Evolutionary conservation across 2,888 invertebrate species (phyloP).

Genomic region (Melieria crassipennis): DNA sequence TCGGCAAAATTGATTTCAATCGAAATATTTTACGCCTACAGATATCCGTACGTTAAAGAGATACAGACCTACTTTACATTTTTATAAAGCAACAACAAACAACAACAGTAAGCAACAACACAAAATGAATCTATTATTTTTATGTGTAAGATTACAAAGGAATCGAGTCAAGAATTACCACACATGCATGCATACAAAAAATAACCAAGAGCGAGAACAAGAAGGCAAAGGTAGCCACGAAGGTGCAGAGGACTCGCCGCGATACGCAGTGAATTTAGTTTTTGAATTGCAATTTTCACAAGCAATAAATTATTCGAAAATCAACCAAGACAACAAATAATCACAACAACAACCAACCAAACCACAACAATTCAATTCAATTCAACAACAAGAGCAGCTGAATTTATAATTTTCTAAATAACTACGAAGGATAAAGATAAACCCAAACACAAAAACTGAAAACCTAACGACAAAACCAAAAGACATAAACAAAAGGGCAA

Average conservation of each 20-base stretch:
- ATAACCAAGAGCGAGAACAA: slow-evolving; percentile 30
- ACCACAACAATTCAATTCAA: slow-evolving; percentile 10
- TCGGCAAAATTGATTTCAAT: slow-evolving; percentile 20
- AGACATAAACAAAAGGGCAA: slow-evolving; percentile 3
- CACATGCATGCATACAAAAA: slow-evolving; percentile 41
- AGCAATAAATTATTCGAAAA: slow-evolving; percentile 21
- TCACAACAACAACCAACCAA: slow-evolving; percentile 27
- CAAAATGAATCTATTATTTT: slow-evolving; percentile 42
- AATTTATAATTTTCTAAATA: slow-evolving; percentile 33
- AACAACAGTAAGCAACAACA: slow-evolving; percentile 3
- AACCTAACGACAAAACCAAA: slow-evolving; percentile 21
- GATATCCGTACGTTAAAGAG: slow-evolving; percentile 30
- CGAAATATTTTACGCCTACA: slow-evolving; percentile 32
- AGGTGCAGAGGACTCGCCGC: background rate
- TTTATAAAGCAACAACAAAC: slow-evolving; percentile 25
- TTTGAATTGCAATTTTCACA: slow-evolving; percentile 33
- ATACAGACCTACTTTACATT: slow-evolving; percentile 33
- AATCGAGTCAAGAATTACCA: slow-evolving; percentile 57
- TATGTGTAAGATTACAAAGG: slow-evolving; percentile 64
- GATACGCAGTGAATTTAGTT: slow-evolving; percentile 26
- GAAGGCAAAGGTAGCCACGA: background rate
- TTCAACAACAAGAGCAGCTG: slow-evolving; percentile 31
- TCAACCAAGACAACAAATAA: background rate
- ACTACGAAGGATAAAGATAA: slow-evolving; percentile 37
- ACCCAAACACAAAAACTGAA: slow-evolving; percentile 6